phyloP scores from a whole-genome alignment of 2,113 vertebrate genomes.

The Fukomys damarensis region DNA sequence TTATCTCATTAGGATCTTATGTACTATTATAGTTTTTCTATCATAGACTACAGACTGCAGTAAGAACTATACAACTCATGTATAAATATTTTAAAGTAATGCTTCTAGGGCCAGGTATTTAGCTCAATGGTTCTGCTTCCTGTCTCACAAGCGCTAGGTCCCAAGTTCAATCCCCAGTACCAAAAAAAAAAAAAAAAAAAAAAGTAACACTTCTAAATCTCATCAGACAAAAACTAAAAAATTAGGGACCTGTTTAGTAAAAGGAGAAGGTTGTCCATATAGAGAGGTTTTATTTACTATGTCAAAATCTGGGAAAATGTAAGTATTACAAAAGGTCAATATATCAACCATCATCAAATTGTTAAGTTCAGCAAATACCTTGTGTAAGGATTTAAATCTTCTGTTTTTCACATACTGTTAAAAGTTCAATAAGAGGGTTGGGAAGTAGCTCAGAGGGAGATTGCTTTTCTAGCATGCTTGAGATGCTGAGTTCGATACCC shows the following conservation, averaged over 20 bases:
- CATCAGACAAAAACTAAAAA: constrained; percentile 7
- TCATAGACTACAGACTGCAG: background rate
- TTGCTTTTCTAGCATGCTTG: background rate
- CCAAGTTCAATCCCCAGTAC: no score
- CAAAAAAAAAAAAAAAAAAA: no score
- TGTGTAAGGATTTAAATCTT: background rate
- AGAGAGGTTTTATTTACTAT: background rate
- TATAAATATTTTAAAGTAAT: constrained; percentile 16
- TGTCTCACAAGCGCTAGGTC: no score
- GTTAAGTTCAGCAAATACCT: background rate
- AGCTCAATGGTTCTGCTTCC: no score
- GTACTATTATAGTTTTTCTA: no score
- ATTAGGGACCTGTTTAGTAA: background rate
- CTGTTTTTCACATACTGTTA: background rate
- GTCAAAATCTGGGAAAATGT: background rate
- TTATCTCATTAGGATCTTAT: no score
- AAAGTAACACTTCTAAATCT: background rate
- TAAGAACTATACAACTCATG: background rate
- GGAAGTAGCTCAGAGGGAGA: background rate
- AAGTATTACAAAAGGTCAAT: background rate
- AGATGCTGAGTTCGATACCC: background rate
- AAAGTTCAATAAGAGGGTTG: background rate
- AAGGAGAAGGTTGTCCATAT: background rate
- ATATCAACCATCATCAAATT: background rate
- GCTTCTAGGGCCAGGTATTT: no score